Evolutionary conservation across 2,888 invertebrate species (phyloP), one percentile per base, ranked within the genome.

Genomic region (Teleogryllus oceanicus): DNA sequence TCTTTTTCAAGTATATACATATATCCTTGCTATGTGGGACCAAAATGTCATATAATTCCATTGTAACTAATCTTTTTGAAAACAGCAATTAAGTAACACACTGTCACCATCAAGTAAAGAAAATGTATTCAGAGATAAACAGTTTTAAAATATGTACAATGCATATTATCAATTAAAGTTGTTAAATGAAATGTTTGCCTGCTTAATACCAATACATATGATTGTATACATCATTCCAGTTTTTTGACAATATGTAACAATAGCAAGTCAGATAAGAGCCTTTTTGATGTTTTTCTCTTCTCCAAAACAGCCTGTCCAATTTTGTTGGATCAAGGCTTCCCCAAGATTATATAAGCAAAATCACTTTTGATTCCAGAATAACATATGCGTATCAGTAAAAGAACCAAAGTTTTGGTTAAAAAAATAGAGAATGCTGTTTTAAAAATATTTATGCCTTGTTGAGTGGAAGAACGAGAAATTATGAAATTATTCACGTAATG

Each of bases 241-340:
- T 87, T 87, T 87, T 87, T 86, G 87, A 88, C 87, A 88, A 88
- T 88, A 87, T 87, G 85, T 87, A 87, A 81, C 78, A 77, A 80
- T 80, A 78, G 78, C 78, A 49, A 75, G 78, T 78, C 37, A n/a
- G 77, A 77, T 62, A 78, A 77, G 76, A 78, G 78, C 77, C 76
- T 80, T 82, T 79, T 82, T 76, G 78, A 78, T 82, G 81, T 82
- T 80, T 81, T 80, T 79, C 78, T 80, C 79, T 80, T 79, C 78
- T 78, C 37, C 76, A 76, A 74, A 76, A 50, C 37, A 49, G 76
- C 77, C 50, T 74, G 49, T 24, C 50, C 62, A 51, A 75, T 62
- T 62, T 18, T 62, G 62, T 62, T 62, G 62, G 76, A 49, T 20
- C 13, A 37, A 77, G 37, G 50, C 13, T n/a, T 37, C 49, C 50